Percentiles rank a stretch among this genome's conserved stretches.
phyloP scores from a whole-genome alignment of 2,888 invertebrate genomes.

The Morpho deidamia region DNA sequence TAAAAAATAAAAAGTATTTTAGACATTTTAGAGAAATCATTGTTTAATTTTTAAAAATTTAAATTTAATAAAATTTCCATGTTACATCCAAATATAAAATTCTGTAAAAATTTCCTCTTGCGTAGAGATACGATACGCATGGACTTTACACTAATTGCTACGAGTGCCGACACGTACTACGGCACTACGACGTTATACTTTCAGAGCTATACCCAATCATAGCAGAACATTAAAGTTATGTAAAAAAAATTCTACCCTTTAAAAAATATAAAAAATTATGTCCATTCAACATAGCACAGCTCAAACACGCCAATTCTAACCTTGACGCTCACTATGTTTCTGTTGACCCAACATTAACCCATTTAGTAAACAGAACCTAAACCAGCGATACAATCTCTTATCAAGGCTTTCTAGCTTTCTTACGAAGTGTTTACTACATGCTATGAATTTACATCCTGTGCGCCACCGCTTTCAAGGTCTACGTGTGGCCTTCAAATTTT shows the following conservation, averaged over 20 bases:
- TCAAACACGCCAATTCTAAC: slow-evolving; percentile 13
- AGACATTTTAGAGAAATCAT: no score
- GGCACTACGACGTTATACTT: slow-evolving; percentile 35
- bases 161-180: slow-evolving; percentile 45
- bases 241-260: no score
- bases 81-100: no score
- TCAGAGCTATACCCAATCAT: no score
- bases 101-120: background rate
- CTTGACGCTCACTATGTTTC: slow-evolving; percentile 14
- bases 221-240: no score
- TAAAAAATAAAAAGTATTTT: no score
- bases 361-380: slow-evolving; percentile 20
- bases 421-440: slow-evolving; percentile 41
- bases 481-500: slow-evolving; percentile 35
- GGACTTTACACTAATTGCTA: slow-evolving; percentile 53
- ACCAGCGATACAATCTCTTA: slow-evolving; percentile 36
- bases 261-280: background rate
- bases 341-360: slow-evolving; percentile 17
- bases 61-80: no score
- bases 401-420: slow-evolving; percentile 30
- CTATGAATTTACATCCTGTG: slow-evolving; percentile 34
- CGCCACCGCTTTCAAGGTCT: slow-evolving; percentile 34
- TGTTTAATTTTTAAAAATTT: no score
- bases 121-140: slow-evolving; percentile 39
- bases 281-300: slow-evolving; percentile 9